Evolutionary conservation across 2,113 vertebrate species (phyloP).

Genomic region (Baryphthengus martii): DNA sequence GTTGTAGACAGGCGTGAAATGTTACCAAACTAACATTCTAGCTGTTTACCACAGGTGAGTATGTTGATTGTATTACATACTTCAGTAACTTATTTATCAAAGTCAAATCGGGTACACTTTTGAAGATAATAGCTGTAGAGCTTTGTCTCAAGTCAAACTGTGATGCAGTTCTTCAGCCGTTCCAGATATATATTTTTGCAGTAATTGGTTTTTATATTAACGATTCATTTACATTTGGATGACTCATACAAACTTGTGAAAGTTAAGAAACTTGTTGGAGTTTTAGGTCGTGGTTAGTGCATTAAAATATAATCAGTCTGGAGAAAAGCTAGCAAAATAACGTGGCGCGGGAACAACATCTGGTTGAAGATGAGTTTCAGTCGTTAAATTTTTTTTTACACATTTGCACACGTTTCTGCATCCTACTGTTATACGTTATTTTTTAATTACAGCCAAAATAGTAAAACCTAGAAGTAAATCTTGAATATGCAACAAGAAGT

Average conservation of each 20-base stretch:
- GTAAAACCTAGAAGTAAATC: background rate
- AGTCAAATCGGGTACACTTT: background rate
- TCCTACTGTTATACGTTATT: background rate
- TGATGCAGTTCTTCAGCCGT: background rate
- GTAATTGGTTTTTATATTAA: background rate
- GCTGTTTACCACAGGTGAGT: background rate
- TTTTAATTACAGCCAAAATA: background rate
- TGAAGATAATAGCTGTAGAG: background rate
- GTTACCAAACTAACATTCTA: background rate
- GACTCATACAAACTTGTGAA: background rate
- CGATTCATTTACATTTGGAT: background rate
- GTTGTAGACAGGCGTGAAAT: background rate
- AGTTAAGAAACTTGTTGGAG: background rate
- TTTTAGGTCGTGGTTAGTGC: background rate
- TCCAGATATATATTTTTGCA: background rate
- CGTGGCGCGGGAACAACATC: background rate
- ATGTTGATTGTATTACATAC: background rate
- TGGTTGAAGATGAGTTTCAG: background rate
- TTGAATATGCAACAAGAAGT: background rate
- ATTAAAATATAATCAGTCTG: background rate
- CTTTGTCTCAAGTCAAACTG: background rate
- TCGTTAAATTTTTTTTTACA: background rate
- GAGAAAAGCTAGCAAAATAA: background rate
- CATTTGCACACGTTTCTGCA: background rate
- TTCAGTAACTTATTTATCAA: background rate